Conservation (phyloP, 2,113 vertebrate species). For the Pachypanchax playfairii region DNA sequence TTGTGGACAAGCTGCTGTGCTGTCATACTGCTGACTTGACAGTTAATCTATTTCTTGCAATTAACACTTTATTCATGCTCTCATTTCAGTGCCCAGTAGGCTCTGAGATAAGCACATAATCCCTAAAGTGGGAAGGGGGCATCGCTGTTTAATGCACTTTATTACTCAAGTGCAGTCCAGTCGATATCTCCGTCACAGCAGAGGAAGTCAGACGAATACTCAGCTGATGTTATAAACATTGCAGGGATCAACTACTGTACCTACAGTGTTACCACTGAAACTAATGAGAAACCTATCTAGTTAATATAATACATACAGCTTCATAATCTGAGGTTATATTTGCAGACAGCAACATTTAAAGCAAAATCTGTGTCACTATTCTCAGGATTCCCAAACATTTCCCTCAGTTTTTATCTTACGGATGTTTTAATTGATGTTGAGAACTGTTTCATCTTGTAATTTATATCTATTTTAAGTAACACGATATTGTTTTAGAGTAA, state of each 20-base stretch:
- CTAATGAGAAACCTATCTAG: constrained; percentile 1
- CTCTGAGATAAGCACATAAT: constrained; percentile 70
- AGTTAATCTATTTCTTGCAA: constrained; percentile 64
- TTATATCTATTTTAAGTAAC: too few species aligned
- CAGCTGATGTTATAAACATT: constrained; percentile 27
- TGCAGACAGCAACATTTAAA: not conserved
- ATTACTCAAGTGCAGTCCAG: constrained; percentile 58
- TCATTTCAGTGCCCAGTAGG: constrained; percentile 52
- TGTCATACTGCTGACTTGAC: constrained; percentile 59
- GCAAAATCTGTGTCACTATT: too few species aligned
- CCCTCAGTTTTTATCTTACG: too few species aligned
- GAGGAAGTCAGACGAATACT: constrained; percentile 40
- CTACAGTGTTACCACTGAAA: constrained; percentile 7
- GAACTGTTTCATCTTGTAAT: too few species aligned
- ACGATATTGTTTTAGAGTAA: too few species aligned
- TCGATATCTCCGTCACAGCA: constrained; percentile 52
- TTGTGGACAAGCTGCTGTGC: constrained; percentile 33
- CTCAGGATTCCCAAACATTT: too few species aligned
- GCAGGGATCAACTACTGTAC: constrained; percentile 5
- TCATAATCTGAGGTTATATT: not conserved
- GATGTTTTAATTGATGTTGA: too few species aligned
- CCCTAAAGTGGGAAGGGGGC: constrained; percentile 63
- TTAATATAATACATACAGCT: not conserved
- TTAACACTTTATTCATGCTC: constrained; percentile 71
- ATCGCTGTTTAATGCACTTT: constrained; percentile 64